phyloP scores from a whole-genome alignment of 2,888 invertebrate genomes.

The Ligdia adustata region DNA sequence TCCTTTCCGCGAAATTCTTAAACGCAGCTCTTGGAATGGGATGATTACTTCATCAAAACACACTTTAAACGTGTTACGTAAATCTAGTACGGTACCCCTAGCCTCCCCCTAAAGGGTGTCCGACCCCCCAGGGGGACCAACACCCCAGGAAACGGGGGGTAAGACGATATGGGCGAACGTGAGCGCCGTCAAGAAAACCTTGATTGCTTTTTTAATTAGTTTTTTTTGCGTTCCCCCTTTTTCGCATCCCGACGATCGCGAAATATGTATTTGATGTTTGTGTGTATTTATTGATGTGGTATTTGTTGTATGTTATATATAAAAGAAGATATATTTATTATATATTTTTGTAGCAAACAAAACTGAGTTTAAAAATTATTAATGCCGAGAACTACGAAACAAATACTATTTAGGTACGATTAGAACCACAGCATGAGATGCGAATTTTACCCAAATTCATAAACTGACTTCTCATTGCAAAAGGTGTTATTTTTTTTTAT shows the following conservation, averaged over 20 bases:
- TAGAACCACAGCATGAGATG: too few relatives aligned
- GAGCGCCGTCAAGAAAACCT: conserved; percentile 85
- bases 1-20: conserved; percentile 80
- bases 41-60: conserved; percentile 85
- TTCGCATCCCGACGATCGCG: conserved; percentile 77
- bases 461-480: too few relatives aligned
- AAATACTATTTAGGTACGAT: too few relatives aligned
- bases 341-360: too few relatives aligned
- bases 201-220: conserved; percentile 85
- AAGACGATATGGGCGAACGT: conserved; percentile 85
- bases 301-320: neutral
- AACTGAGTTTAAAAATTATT: too few relatives aligned
- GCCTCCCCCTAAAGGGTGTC: conserved; percentile 67
- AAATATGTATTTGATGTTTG: conserved; percentile 73
- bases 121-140: conserved; percentile 41
- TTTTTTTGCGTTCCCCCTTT: conserved; percentile 80
- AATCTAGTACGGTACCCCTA: conserved; percentile 78
- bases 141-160: conserved; percentile 74
- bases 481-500: too few relatives aligned
- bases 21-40: conserved; percentile 81
- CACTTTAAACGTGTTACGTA: conserved; percentile 84
- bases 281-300: conserved; percentile 55
- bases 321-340: too few relatives aligned
- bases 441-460: too few relatives aligned
- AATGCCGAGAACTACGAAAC: too few relatives aligned